These are phyloP conservation scores for Anodontia alba DNA, from an alignment of 2,888 invertebrate genomes.

Conservation along the genomic window DNA sequence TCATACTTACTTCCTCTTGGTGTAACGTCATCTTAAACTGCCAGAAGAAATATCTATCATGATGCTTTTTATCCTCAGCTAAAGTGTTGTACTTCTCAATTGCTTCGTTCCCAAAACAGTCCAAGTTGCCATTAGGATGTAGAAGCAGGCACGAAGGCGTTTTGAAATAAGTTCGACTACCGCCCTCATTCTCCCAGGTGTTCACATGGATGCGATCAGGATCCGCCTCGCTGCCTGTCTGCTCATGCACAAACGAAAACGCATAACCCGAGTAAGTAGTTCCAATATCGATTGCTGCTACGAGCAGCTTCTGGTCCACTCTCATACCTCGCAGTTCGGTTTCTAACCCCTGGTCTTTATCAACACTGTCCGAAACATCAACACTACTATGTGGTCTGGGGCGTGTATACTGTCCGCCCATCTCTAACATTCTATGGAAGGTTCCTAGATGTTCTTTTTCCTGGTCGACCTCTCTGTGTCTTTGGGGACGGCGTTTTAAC, in stretches of 20 bases:
- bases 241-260: background rate
- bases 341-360: too few species aligned
- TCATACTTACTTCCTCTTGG: conserved; percentile 24
- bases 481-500: too few species aligned
- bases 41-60: conserved; percentile 32
- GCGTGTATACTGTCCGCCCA: too few species aligned
- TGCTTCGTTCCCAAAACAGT: conserved; percentile 31
- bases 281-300: background rate
- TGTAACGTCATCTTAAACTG: conserved; percentile 38
- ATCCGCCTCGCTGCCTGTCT: background rate
- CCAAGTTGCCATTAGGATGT: conserved; percentile 2
- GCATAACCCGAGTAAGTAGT: background rate
- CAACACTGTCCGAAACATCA: too few species aligned
- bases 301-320: background rate
- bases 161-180: conserved; percentile 9
- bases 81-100: conserved; percentile 20
- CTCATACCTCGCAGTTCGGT: too few species aligned
- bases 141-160: conserved; percentile 26
- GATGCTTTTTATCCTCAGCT: conserved; percentile 4
- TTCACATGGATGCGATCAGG: conserved; percentile 16
- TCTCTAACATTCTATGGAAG: too few species aligned
- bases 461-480: too few species aligned
- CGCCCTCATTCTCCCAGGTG: conserved; percentile 22
- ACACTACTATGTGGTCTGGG: too few species aligned
- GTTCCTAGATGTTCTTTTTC: too few species aligned